A percentile compares a stretch with the other conserved stretches of the same genome.
phyloP scores from a whole-genome alignment of 1,140 invertebrate species.

The Drosophila santomea region DNA sequence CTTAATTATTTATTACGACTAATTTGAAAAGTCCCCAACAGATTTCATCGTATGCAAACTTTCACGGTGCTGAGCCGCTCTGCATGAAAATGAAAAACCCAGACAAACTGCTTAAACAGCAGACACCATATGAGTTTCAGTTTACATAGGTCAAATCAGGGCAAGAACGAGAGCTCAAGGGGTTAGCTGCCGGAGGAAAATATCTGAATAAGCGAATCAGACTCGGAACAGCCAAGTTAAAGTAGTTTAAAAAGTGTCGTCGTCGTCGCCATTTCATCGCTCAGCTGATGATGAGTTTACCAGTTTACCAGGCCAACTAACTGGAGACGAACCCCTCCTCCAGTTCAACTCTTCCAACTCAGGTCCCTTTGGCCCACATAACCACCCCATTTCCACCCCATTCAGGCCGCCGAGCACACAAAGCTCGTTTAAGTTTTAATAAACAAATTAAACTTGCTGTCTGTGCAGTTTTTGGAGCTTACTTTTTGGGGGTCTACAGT shows the following conservation, averaged over 20 bases:
- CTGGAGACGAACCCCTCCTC: conserved; percentile 22
- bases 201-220: conserved; percentile 18
- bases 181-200: conserved; percentile 10
- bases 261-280: background rate
- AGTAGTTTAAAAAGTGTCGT: conserved; percentile 77
- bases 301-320: conserved; percentile 57
- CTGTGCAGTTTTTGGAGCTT: conserved; percentile 53
- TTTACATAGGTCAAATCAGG: conserved; percentile 58
- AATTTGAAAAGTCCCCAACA: conserved; percentile 72
- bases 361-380: conserved; percentile 12
- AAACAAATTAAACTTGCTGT: conserved; percentile 80
- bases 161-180: background rate
- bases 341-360: background rate
- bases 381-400: conserved; percentile 23
- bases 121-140: conserved; percentile 39
- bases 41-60: conserved; percentile 46
- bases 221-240: conserved; percentile 65
- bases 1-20: conserved; percentile 81
- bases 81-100: background rate
- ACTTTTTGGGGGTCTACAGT: conserved; percentile 20
- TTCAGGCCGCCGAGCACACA: conserved; percentile 49
- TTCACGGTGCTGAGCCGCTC: conserved; percentile 44
- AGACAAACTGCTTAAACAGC: conserved; percentile 50
- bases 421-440: conserved; percentile 80
- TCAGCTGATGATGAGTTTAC: conserved; percentile 56